These are phyloP conservation scores for Sinocyclocheilus anophthalmus DNA, from an alignment of 2,113 vertebrate genomes.

Conservation along the genomic window DNA sequence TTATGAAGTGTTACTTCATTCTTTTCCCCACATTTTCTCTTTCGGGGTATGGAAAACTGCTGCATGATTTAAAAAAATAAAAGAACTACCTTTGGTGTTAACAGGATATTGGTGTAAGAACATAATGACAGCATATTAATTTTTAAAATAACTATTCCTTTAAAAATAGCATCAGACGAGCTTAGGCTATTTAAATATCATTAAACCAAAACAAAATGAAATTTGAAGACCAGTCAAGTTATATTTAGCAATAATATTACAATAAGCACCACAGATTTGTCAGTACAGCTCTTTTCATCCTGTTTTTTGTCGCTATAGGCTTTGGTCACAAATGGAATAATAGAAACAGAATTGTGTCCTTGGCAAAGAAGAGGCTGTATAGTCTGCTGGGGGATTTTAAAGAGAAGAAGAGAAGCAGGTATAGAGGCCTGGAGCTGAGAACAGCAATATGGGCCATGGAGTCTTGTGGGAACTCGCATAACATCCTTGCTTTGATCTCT, in stretches of 20 bases:
- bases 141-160: neutral
- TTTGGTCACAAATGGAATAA: neutral
- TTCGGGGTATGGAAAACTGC: neutral
- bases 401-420: slow-evolving; percentile 28
- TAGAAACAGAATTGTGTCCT: neutral
- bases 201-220: neutral
- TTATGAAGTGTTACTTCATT: neutral
- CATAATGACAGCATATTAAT: neutral
- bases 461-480: slow-evolving; percentile 42
- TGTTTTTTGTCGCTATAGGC: neutral
- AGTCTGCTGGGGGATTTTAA: neutral
- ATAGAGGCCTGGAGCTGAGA: slow-evolving; percentile 27
- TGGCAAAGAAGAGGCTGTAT: neutral
- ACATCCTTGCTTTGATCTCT: slow-evolving; percentile 42
- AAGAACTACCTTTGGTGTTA: neutral
- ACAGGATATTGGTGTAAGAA: neutral
- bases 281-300: neutral
- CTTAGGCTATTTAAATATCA: neutral
- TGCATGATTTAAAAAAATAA: neutral
- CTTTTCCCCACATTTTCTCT: neutral
- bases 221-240: neutral
- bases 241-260: neutral
- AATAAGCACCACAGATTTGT: neutral
- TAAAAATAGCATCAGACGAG: neutral
- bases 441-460: slow-evolving; percentile 38